A percentile compares a stretch with the other conserved stretches of the same genome.
phyloP scores from a whole-genome alignment of 2,888 invertebrate genomes.

The Steinernema scapterisci region DNA sequence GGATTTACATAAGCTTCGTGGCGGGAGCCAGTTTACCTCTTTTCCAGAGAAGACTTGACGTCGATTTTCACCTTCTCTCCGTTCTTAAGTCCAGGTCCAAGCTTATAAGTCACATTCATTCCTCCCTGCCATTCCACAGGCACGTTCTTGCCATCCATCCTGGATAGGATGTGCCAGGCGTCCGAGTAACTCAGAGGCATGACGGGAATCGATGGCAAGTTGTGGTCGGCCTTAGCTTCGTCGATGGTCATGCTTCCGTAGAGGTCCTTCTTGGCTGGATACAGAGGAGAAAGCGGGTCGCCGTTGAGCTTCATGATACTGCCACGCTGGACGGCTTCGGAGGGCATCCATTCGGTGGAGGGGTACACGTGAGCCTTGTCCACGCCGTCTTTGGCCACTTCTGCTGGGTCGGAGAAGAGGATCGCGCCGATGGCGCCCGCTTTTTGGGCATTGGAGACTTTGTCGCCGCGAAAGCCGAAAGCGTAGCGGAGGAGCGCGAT shows the following conservation, averaged over 20 bases:
- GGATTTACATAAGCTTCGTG: neutral
- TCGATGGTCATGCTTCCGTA: constrained; percentile 52
- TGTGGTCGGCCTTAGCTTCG: constrained; percentile 45
- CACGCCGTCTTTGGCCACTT: constrained; percentile 58
- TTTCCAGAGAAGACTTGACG: constrained; percentile 37
- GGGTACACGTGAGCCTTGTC: constrained; percentile 67
- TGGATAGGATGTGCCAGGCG: constrained; percentile 61
- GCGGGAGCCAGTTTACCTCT: constrained; percentile 39
- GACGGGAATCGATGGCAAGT: constrained; percentile 68
- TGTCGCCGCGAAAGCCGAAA: constrained; percentile 69
- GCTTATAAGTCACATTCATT: constrained; percentile 69
- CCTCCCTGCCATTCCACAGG: constrained; percentile 69
- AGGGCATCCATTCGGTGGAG: constrained; percentile 70
- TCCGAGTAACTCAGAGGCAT: constrained; percentile 69
- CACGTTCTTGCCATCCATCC: constrained; percentile 64
- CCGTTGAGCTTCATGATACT: constrained; percentile 62
- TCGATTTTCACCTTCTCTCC: constrained; percentile 35
- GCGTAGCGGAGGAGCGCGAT: constrained; percentile 68
- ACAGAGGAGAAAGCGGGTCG: constrained; percentile 71
- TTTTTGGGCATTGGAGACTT: constrained; percentile 65
- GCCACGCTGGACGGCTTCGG: constrained; percentile 57
- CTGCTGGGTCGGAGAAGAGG: constrained; percentile 65
- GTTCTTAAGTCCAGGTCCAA: constrained; percentile 68
- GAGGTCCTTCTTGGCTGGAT: constrained; percentile 70
- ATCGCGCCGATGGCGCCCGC: constrained; percentile 67